Percentiles rank a stretch among this genome's conserved stretches.
phyloP scores from a whole-genome alignment of 2,888 invertebrate species.

The Yponomeuta plumbellus region DNA sequence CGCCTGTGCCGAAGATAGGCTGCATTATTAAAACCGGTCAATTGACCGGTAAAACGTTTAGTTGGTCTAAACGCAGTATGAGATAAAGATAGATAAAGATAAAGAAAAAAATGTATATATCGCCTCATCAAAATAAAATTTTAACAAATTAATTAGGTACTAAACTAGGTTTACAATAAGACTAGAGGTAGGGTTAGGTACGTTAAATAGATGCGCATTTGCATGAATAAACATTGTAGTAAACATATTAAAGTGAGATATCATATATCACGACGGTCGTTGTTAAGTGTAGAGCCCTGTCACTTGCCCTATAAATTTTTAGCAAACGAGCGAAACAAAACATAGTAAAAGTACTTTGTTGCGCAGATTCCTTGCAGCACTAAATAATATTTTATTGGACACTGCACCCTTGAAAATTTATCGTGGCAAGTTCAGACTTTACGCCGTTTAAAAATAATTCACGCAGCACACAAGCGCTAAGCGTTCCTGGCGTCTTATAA shows the following conservation, averaged over 20 bases:
- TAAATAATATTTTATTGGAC: slow-evolving; percentile 23
- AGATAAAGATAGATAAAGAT: too few relatives aligned
- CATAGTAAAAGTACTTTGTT: slow-evolving; percentile 13
- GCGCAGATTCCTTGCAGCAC: slow-evolving; percentile 15
- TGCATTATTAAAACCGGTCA: too few relatives aligned
- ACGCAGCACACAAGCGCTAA: slow-evolving; percentile 16
- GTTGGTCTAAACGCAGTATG: too few relatives aligned
- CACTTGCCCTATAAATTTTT: slow-evolving; percentile 8
- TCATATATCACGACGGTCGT: not conserved
- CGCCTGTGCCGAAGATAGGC: too few relatives aligned
- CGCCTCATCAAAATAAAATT: too few relatives aligned
- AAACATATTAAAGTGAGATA: not conserved
- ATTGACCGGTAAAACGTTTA: too few relatives aligned
- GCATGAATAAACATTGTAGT: not conserved
- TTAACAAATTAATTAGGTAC: too few relatives aligned
- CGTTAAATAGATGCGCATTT: too few relatives aligned
- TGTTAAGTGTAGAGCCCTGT: slow-evolving; percentile 3
- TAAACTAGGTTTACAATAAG: too few relatives aligned
- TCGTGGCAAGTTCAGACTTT: slow-evolving; percentile 24
- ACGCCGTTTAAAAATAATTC: slow-evolving; percentile 25
- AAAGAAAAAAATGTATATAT: too few relatives aligned
- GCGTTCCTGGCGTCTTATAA: slow-evolving; percentile 27
- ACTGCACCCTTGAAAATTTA: slow-evolving; percentile 23
- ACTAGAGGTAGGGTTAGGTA: too few relatives aligned
- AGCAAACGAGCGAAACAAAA: slow-evolving; percentile 8